These are phyloP conservation scores for Synergus umbraculus DNA, from an alignment of 2,888 invertebrate species.

Conservation along the genomic window DNA sequence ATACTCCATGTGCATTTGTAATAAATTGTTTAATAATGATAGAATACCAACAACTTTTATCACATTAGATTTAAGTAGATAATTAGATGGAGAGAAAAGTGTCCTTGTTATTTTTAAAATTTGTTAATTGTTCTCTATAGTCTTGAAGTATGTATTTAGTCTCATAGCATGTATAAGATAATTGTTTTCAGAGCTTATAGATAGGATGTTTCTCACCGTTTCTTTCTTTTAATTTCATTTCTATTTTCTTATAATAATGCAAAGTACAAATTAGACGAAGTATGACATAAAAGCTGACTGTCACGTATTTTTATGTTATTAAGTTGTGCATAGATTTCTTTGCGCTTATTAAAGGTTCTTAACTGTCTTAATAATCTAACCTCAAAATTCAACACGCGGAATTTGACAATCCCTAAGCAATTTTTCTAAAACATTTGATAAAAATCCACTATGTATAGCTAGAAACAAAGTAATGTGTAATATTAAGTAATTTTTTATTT, in stretches of 20 bases:
- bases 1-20: neutral
- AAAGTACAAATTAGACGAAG: neutral
- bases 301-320: too few relatives aligned
- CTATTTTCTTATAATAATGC: neutral
- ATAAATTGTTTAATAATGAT: neutral
- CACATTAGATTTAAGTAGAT: neutral
- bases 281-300: neutral
- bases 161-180: neutral
- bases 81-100: neutral
- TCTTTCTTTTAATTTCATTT: neutral
- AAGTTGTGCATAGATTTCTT: neutral
- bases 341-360: neutral
- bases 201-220: neutral
- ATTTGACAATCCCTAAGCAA: neutral
- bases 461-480: too few relatives aligned
- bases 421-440: neutral
- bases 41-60: neutral
- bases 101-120: neutral
- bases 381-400: slow-evolving; percentile 26
- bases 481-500: too few relatives aligned
- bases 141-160: neutral
- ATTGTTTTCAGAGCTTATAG: neutral
- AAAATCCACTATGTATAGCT: too few relatives aligned
- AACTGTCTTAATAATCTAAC: slow-evolving; percentile 5
- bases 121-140: neutral